These are phyloP conservation scores for Oscheius sp. DNA, from an alignment of 1,140 invertebrate genomes.

Conservation along the genomic window DNA sequence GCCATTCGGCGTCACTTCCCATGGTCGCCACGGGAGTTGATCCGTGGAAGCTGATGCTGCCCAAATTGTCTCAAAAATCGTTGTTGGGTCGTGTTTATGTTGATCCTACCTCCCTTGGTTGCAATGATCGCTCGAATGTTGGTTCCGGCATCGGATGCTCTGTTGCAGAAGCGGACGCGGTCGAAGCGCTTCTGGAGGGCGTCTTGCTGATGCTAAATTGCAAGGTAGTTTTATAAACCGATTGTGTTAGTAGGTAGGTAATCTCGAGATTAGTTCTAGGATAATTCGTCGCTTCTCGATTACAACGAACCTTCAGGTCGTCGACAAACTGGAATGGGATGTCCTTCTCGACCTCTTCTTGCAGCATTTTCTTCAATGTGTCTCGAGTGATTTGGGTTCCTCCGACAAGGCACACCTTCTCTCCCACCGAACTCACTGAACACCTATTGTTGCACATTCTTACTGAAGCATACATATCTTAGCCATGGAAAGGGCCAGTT, in stretches of 20 bases:
- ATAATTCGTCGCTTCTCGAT: not conserved
- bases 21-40: not conserved
- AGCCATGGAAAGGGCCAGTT: not conserved
- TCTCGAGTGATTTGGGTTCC: not conserved
- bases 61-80: not conserved
- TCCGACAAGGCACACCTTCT: not conserved
- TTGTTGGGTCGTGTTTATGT: not conserved
- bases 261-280: not conserved
- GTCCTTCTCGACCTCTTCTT: constrained; percentile 22
- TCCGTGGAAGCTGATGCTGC: too few species aligned
- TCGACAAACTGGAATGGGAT: constrained; percentile 27
- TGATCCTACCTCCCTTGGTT: not conserved
- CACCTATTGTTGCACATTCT: not conserved
- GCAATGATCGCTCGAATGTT: not conserved
- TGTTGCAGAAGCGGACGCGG: not conserved
- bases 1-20: not conserved
- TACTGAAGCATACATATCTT: not conserved
- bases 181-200: constrained; percentile 10
- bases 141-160: not conserved
- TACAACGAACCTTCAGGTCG: constrained; percentile 16
- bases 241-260: not conserved
- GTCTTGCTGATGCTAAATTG: constrained; percentile 16
- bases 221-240: not conserved
- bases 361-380: not conserved
- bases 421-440: not conserved